These are phyloP conservation scores for Venusia cambrica DNA, from an alignment of 2,888 invertebrate genomes.

Conservation along the genomic window DNA sequence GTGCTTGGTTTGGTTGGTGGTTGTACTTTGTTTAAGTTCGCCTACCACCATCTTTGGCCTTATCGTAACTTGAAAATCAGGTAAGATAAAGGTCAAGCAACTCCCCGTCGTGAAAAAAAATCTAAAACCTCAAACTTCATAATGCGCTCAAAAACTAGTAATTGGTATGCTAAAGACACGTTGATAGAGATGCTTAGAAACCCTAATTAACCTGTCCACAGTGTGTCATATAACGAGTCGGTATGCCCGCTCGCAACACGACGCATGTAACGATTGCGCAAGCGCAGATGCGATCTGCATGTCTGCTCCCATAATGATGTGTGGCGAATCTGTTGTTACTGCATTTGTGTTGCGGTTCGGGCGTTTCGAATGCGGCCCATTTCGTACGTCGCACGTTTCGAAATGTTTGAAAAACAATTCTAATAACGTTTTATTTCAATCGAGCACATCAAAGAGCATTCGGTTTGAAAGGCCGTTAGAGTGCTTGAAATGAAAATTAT, in stretches of 20 bases:
- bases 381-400: slow-evolving; percentile 23
- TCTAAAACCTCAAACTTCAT: too few species aligned
- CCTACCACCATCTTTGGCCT: too few species aligned
- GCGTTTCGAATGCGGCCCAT: slow-evolving; percentile 20
- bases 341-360: slow-evolving; percentile 28
- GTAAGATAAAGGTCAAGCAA: too few species aligned
- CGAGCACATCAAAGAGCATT: slow-evolving; percentile 10
- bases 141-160: too few species aligned
- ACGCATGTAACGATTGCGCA: slow-evolving; percentile 25
- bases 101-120: too few species aligned
- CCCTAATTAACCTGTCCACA: slow-evolving; percentile 26
- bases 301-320: slow-evolving; percentile 30
- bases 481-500: too few species aligned
- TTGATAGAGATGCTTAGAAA: slow-evolving; percentile 23
- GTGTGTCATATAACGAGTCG: slow-evolving; percentile 17
- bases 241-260: slow-evolving; percentile 15
- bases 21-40: too few species aligned
- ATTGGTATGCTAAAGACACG: too few species aligned
- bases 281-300: slow-evolving; percentile 25
- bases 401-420: slow-evolving; percentile 24
- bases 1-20: too few species aligned
- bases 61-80: too few species aligned
- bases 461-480: slow-evolving; percentile 3
- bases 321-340: slow-evolving; percentile 31
- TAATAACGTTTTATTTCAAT: slow-evolving; percentile 9